Conservation (phyloP, 2,888 invertebrate species). For the Pantelozetes paolii region DNA sequence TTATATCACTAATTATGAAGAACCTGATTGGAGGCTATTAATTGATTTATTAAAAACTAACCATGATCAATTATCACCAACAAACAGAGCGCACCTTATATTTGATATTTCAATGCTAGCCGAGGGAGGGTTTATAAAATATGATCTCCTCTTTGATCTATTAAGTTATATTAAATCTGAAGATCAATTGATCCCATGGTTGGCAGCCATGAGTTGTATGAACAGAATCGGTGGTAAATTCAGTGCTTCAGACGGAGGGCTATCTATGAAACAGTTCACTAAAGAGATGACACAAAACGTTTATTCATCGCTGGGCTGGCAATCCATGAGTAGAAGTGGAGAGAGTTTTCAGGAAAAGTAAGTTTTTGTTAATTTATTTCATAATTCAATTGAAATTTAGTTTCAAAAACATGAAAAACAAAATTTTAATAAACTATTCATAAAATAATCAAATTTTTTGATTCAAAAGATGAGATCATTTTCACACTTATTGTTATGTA, state of each 20-base stretch:
- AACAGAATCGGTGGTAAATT: conserved; percentile 56
- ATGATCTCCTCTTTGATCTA: conserved; percentile 50
- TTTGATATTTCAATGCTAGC: conserved; percentile 66
- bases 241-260: not conserved
- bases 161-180: conserved; percentile 50
- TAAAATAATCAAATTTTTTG: too few species aligned
- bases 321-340: not conserved
- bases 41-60: conserved; percentile 55
- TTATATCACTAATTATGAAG: conserved; percentile 54
- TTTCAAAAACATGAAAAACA: too few species aligned
- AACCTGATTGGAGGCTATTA: conserved; percentile 53
- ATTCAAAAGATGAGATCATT: too few species aligned
- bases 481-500: too few species aligned
- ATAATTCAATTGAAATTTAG: not conserved
- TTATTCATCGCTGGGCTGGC: conserved; percentile 3
- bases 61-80: conserved; percentile 65
- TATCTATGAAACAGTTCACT: not conserved
- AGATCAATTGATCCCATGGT: conserved; percentile 50
- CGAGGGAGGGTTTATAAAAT: conserved; percentile 61
- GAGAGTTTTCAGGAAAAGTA: conserved; percentile 22
- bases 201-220: conserved; percentile 47
- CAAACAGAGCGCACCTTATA: conserved; percentile 79
- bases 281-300: conserved; percentile 5
- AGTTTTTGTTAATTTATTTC: not conserved
- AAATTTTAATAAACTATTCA: too few species aligned